phyloP scores from a whole-genome alignment of 2,113 vertebrate genomes.

The Otolemur garnettii region DNA sequence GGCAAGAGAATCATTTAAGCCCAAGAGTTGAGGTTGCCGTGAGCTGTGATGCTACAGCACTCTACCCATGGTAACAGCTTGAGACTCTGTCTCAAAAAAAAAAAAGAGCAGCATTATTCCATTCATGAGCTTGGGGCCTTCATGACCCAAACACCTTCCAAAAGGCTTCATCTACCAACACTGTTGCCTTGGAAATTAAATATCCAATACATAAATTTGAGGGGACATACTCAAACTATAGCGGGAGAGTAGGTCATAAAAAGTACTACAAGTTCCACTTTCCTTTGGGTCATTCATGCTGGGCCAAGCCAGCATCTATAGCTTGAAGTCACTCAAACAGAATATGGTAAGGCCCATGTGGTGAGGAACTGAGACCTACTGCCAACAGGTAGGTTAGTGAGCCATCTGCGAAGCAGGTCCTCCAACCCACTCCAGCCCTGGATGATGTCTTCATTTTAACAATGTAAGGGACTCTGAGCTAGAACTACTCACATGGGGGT shows the following conservation, averaged over 20 bases:
- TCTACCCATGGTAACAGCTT: too few species aligned
- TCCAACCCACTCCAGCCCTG: not conserved
- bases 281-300: not conserved
- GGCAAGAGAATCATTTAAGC: too few species aligned
- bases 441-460: not conserved
- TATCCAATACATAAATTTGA: not conserved
- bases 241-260: not conserved
- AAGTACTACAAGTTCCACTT: not conserved
- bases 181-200: not conserved
- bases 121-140: not conserved
- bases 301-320: not conserved
- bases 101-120: not conserved
- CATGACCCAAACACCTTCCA: not conserved
- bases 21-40: too few species aligned
- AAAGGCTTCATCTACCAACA: not conserved
- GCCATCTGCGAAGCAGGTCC: not conserved
- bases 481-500: not conserved
- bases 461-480: not conserved
- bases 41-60: too few species aligned
- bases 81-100: too few species aligned
- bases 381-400: not conserved
- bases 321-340: not conserved
- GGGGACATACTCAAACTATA: not conserved
- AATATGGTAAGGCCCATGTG: not conserved
- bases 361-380: not conserved